phyloP scores from a whole-genome alignment of 2,888 invertebrate species.

The Aleiodes testaceus region DNA sequence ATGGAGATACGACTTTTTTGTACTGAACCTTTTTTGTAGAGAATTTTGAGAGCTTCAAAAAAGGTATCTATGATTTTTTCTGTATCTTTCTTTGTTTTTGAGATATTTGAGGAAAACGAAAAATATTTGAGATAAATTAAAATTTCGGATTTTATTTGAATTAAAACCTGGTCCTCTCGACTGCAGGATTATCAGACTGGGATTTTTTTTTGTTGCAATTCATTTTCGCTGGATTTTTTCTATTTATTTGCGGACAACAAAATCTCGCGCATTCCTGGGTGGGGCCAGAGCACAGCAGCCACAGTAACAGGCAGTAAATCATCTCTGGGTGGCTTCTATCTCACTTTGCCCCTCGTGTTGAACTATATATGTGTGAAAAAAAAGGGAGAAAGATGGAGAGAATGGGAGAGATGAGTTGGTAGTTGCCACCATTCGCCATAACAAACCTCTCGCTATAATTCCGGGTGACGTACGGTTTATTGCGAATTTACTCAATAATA shows the following conservation, averaged over 20 bases:
- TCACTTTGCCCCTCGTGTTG: slow-evolving; percentile 24
- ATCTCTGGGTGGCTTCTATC: slow-evolving; percentile 42
- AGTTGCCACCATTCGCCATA: slow-evolving; percentile 66
- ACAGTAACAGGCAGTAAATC: slow-evolving; percentile 51
- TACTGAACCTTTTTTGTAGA: too few species aligned
- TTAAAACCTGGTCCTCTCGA: slow-evolving; percentile 31
- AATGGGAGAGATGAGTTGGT: slow-evolving; percentile 48
- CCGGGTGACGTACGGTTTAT: slow-evolving; percentile 68
- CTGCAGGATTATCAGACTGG: slow-evolving; percentile 47
- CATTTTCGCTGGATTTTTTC: slow-evolving; percentile 32
- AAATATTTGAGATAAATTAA: too few species aligned
- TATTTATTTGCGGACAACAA: slow-evolving; percentile 58
- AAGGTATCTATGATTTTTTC: too few species aligned
- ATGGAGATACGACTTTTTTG: too few species aligned
- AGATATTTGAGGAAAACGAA: too few species aligned
- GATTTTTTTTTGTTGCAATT: slow-evolving; percentile 57
- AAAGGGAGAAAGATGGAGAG: slow-evolving; percentile 19
- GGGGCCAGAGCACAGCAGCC: slow-evolving; percentile 62
- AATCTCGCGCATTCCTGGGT: slow-evolving; percentile 71
- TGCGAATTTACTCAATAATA: slow-evolving; percentile 69
- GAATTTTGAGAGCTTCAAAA: too few species aligned
- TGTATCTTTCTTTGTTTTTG: too few species aligned
- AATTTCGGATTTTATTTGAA: slow-evolving; percentile 34
- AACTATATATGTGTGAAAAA: slow-evolving; percentile 15
- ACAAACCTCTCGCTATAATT: slow-evolving; percentile 64